Evolutionary conservation across 2,113 vertebrate genomes (phyloP), one percentile per base, ranked within the genome.

Genomic region (Sardina pilchardus): DNA sequence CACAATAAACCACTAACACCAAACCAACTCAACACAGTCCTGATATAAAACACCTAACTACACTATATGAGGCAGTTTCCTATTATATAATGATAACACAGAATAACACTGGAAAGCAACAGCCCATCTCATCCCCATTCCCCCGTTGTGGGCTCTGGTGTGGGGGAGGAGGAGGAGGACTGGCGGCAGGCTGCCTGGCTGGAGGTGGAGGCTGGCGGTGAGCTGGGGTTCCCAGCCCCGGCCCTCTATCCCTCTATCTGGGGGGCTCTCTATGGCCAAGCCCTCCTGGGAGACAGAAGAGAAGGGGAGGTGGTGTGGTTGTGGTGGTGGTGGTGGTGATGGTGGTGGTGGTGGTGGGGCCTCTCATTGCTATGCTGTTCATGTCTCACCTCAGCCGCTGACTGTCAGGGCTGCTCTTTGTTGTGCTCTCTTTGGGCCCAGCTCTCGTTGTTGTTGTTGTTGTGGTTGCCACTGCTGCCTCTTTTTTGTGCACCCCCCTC

Each of bases 301-400:
- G 67, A 75, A 75, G 9, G 26, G 67, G 8, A 26, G 30, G 7
- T 12, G 71, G 30, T 19, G 53, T 14, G 53, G 53, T 17, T 26
- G 59, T 4, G n/a, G 21, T 19, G 59, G 59, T n/a, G n/a, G 63
- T n/a, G n/a, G 63, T 19, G n/a, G 26, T 12, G 48, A n/a, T 50
- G 30, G 67, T 75, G 30, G 67, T 12, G 67, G 30, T 34, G 82
- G 36, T 59, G 42, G 30, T 34, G 12, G 47, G 42, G 82, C 48
- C 53, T 53, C 84, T 86, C 86, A 87, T 90, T 86, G 84, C 63
- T 86, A 90, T 88, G 87, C 89, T 83, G 24, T 48, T 87, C 89
- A 86, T 67, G 89, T 84, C 80, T 48, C 47, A 48, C 84, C 82
- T 85, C 85, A 85, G 82, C 85, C 80, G 53, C 87, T 82, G 48